Conservation (phyloP, 1,140 invertebrate genomes). For the Parapsyche elsis region DNA sequence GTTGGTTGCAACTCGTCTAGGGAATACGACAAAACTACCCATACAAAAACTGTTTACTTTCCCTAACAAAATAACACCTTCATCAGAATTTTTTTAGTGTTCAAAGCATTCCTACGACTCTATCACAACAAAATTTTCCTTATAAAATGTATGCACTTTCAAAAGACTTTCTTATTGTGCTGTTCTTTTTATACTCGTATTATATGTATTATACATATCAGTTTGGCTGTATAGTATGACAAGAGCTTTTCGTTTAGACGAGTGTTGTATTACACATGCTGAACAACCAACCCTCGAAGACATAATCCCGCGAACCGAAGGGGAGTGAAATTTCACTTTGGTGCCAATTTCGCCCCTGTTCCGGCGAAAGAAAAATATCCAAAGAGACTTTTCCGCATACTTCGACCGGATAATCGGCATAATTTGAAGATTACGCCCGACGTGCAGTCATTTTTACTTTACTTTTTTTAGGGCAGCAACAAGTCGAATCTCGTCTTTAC, state of each 20-base stretch:
- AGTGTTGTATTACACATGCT: background rate
- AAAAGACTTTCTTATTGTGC: no score
- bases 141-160: no score
- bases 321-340: background rate
- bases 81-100: no score
- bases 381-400: background rate
- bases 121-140: no score
- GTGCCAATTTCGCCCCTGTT: background rate
- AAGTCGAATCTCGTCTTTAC: background rate
- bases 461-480: background rate
- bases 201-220: background rate
- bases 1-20: no score
- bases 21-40: no score
- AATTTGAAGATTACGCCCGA: slow-evolving; percentile 14
- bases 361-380: background rate
- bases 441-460: slow-evolving; percentile 12
- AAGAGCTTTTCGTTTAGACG: background rate
- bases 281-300: background rate
- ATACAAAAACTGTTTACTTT: no score
- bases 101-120: no score
- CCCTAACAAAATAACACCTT: no score
- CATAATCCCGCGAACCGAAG: background rate
- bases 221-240: background rate
- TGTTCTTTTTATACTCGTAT: no score
- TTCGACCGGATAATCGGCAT: slow-evolving; percentile 23